Evolutionary conservation across 1,140 invertebrate species (phyloP).

Genomic region (Charaxes varanes): DNA sequence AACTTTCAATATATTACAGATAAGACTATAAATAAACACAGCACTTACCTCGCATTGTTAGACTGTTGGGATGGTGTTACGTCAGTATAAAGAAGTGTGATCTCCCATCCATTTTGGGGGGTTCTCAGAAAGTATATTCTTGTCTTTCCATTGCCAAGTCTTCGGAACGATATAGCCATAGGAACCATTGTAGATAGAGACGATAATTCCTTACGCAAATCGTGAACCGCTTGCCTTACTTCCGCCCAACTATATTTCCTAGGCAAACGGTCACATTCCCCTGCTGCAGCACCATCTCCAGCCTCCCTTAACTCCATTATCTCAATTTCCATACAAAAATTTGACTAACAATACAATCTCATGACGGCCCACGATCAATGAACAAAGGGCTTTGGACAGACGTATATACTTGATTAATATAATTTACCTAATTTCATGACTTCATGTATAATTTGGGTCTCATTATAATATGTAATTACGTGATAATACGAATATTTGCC

Average conservation of each 20-base stretch:
- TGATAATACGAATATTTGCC: slow-evolving; percentile 40
- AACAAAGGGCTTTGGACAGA: slow-evolving; percentile 26
- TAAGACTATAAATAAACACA: slow-evolving; percentile 3
- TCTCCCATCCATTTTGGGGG: slow-evolving; percentile 89
- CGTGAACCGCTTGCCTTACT: slow-evolving; percentile 85
- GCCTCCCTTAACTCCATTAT: slow-evolving; percentile 65
- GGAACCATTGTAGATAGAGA: slow-evolving; percentile 85
- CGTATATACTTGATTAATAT: slow-evolving; percentile 29
- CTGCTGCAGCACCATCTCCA: slow-evolving; percentile 54
- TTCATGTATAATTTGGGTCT: slow-evolving; percentile 31
- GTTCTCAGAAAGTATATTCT: slow-evolving; percentile 93
- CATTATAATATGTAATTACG: slow-evolving; percentile 46
- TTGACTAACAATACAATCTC: slow-evolving; percentile 27
- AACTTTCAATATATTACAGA: too few relatives aligned
- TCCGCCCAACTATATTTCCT: slow-evolving; percentile 84
- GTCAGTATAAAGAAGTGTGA: slow-evolving; percentile 90
- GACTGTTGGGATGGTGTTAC: slow-evolving; percentile 73
- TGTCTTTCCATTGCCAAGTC: slow-evolving; percentile 82
- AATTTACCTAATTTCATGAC: slow-evolving; percentile 45
- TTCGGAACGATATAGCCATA: slow-evolving; percentile 86
- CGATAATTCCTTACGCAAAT: slow-evolving; percentile 85
- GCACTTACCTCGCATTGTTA: slow-evolving; percentile 39
- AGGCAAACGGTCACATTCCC: slow-evolving; percentile 41
- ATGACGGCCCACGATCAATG: slow-evolving; percentile 35
- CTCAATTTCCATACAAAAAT: slow-evolving; percentile 47